Conservation (phyloP, 2,797 vertebrate genomes). For the Darevskia nairensis region DNA sequence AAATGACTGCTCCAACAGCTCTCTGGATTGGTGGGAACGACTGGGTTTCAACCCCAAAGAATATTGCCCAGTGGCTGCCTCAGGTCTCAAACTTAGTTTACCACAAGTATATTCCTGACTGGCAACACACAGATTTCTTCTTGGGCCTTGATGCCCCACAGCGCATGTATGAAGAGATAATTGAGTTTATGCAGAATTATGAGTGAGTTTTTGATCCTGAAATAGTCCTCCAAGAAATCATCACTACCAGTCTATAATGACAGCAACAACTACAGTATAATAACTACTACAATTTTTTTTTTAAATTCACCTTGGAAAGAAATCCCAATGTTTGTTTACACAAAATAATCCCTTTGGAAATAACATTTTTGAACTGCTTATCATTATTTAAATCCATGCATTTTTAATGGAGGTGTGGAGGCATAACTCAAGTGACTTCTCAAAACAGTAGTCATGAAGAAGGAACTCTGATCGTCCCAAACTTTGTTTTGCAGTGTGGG, state of each 20-base stretch:
- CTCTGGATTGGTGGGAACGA: conserved; percentile 90
- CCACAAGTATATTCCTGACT: conserved; percentile 84
- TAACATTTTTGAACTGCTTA: too few species aligned
- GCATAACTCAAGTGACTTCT: too few species aligned
- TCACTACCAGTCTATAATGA: background rate
- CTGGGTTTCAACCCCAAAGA: conserved; percentile 86
- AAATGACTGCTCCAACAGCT: conserved; percentile 88
- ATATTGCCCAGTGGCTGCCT: conserved; percentile 84
- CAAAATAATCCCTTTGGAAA: too few species aligned
- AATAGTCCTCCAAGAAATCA: conserved; percentile 10
- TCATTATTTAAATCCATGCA: too few species aligned
- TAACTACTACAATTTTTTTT: too few species aligned
- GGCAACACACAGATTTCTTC: conserved; percentile 95
- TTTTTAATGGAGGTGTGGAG: too few species aligned
- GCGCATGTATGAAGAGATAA: conserved; percentile 86
- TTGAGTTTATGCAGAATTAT: conserved; percentile 84
- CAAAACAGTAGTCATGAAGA: too few species aligned
- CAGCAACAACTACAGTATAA: too few species aligned
- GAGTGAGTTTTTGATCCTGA: conserved; percentile 44
- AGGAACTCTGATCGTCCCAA: too few species aligned
- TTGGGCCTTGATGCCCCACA: conserved; percentile 93
- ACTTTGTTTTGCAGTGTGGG: too few species aligned
- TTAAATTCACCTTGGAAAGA: too few species aligned
- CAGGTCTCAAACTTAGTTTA: conserved; percentile 88
- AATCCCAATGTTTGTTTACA: too few species aligned